Conservation (phyloP, 2,888 invertebrate species). For the Electrophaes corylata region DNA sequence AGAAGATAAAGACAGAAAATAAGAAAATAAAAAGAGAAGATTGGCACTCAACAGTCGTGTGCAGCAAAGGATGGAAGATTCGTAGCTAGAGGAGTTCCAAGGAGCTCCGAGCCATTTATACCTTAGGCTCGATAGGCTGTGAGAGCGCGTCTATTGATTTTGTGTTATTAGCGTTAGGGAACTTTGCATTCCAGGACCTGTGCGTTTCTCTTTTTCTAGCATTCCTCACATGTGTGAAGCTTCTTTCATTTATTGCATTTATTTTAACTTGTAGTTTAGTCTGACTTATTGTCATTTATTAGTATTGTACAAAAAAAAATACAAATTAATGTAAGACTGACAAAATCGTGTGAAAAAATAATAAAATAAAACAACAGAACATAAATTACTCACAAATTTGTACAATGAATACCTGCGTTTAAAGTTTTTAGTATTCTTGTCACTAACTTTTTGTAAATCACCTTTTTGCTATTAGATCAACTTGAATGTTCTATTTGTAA, state of each 20-base stretch:
- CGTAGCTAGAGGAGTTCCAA: slow-evolving; percentile 20
- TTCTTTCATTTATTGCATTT: slow-evolving; percentile 19
- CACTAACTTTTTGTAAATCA: not conserved
- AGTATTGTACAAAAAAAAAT: slow-evolving; percentile 24
- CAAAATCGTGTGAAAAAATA: slow-evolving; percentile 7
- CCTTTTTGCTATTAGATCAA: not conserved
- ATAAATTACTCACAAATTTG: not conserved
- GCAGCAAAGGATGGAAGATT: slow-evolving; percentile 28
- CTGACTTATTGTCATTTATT: slow-evolving; percentile 7
- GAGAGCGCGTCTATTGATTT: slow-evolving; percentile 28
- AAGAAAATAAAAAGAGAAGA: slow-evolving; percentile 12
- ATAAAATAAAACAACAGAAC: slow-evolving; percentile 4
- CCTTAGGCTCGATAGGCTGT: slow-evolving; percentile 30
- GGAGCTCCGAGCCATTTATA: slow-evolving; percentile 3
- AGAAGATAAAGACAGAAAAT: slow-evolving; percentile 5
- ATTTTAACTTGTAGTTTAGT: slow-evolving; percentile 7
- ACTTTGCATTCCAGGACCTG: slow-evolving; percentile 31
- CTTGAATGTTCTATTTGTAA: not conserved
- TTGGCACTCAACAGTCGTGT: slow-evolving; percentile 16
- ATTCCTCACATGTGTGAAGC: slow-evolving; percentile 10
- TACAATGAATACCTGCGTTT: not conserved
- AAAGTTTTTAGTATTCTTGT: slow-evolving; percentile 4
- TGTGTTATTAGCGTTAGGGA: slow-evolving; percentile 32
- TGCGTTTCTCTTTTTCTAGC: slow-evolving; percentile 13
- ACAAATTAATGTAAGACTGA: slow-evolving; percentile 31